Base-by-base conservation (phyloP, 2,888 invertebrate genomes). In the Sarcophaga subvicina region DNA sequence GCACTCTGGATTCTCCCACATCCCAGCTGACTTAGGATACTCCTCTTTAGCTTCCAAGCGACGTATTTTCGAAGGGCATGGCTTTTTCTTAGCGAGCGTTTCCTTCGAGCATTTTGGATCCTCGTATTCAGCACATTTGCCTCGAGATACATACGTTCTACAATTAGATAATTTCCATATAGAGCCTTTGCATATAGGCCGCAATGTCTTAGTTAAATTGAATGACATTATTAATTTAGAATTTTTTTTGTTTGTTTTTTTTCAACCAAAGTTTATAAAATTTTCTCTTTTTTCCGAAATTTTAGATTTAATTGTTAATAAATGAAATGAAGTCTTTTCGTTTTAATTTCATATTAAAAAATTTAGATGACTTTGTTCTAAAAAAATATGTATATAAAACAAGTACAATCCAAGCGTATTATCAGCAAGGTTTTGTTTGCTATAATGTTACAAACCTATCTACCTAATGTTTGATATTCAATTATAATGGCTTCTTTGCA, bases 1-100 rank as follows among this genome's bases (percentile, higher is more conserved):
- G 47, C 90, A 90, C 37, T 89, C 89, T 0, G 90, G 89, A 83
- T 91, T 92, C 6, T 90, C 83, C 92, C 92, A 92, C 75, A 92
- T 90, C 1, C 91, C 90, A 25, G 79, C 69, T 2, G 45, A 6
- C 22, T 49, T 69, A 66, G 86, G 1, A 8, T 17, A 14, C 78
- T 82, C 22, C 88, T 89, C 60, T 62, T 81, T 49, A 12, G 62
- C 45, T 63, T 72, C 64, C 17, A 79, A 22, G 12, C 73, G 59
- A 2, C 60, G 80, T 25, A 67, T 11, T 66, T 78, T 81, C 10
- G 73, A 64, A 17, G 75, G 45, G n/a, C 80, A 84, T 22, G 62
- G 59, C 25, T 75, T 66, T 27, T 69, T 49, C 22, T 81, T 70
- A 27, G 37, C 62, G 47, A 83, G 75, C 2, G 17, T 54, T 75